phyloP scores from a whole-genome alignment of 2,113 vertebrate species.

The Muntiacus reevesi region DNA sequence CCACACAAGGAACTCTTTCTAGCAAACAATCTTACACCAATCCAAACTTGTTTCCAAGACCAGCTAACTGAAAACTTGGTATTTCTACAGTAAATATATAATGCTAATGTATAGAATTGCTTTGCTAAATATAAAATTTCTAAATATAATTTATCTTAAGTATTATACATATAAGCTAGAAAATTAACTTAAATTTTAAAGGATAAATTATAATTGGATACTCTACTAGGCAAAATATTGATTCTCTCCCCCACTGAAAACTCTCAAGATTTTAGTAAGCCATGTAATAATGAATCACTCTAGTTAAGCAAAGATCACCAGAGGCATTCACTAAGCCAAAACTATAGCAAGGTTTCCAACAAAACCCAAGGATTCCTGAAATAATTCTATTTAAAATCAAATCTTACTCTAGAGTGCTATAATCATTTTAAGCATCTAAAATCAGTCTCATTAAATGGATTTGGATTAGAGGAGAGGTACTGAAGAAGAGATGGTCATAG shows the following conservation, averaged over 20 bases:
- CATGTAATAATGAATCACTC: neutral
- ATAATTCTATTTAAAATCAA: constrained; percentile 7
- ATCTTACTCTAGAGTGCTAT: neutral
- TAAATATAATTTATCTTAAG: neutral
- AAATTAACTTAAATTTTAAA: neutral
- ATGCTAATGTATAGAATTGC: neutral
- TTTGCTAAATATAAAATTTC: neutral
- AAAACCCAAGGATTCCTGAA: neutral
- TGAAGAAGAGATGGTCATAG: neutral
- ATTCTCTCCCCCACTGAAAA: neutral
- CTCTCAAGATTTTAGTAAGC: neutral
- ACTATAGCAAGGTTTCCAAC: constrained; percentile 5
- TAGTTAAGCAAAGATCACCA: neutral
- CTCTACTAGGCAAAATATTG: neutral
- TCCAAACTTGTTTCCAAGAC: constrained; percentile 10
- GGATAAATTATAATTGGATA: neutral
- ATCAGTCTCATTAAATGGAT: neutral
- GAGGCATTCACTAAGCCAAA: neutral
- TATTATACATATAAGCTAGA: neutral
- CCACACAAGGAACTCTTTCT: neutral
- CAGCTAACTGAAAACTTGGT: neutral
- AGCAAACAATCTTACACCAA: neutral
- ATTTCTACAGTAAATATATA: neutral
- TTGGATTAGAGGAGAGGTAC: neutral
- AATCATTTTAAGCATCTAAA: neutral